Percentiles rank a stretch among this genome's conserved stretches.
Evolutionary conservation across 2,797 vertebrate genomes (phyloP).

Genomic region (Lates japonicus): DNA sequence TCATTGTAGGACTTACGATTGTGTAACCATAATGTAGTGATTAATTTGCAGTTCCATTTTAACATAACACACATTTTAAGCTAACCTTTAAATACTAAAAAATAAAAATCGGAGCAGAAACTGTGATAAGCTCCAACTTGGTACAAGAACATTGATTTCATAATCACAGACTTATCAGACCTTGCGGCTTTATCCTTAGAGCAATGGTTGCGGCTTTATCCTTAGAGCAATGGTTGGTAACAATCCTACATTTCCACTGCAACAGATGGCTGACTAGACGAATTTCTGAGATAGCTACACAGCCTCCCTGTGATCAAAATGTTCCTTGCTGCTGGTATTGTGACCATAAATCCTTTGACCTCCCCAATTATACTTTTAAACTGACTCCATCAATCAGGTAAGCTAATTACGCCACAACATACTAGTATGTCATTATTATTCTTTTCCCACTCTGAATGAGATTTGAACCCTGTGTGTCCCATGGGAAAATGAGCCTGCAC

Average conservation of each 20-base stretch:
- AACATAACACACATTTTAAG: no score
- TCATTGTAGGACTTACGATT: no score
- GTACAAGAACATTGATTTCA: no score
- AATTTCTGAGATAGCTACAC: not conserved
- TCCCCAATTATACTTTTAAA: constrained; percentile 24
- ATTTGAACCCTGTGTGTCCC: constrained; percentile 38
- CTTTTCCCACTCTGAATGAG: constrained; percentile 60
- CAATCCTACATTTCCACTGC: not conserved
- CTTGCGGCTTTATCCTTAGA: no score
- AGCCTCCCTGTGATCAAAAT: constrained; percentile 8
- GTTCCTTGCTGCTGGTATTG: constrained; percentile 1
- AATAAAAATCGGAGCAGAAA: no score
- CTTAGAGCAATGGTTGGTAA: no score
- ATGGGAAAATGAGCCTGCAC: constrained; percentile 29
- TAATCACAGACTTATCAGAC: no score
- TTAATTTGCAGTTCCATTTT: no score
- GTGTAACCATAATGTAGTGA: no score
- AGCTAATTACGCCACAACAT: constrained; percentile 42
- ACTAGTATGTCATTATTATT: constrained; percentile 49
- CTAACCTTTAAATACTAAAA: no score
- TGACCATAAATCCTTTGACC: constrained; percentile 30
- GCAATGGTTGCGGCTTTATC: no score
- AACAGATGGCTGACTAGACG: not conserved
- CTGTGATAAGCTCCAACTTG: no score
- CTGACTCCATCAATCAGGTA: constrained; percentile 28